Percentiles rank a stretch among this genome's conserved stretches.
phyloP scores from a whole-genome alignment of 2,888 invertebrate genomes.

The Fragum fragum region DNA sequence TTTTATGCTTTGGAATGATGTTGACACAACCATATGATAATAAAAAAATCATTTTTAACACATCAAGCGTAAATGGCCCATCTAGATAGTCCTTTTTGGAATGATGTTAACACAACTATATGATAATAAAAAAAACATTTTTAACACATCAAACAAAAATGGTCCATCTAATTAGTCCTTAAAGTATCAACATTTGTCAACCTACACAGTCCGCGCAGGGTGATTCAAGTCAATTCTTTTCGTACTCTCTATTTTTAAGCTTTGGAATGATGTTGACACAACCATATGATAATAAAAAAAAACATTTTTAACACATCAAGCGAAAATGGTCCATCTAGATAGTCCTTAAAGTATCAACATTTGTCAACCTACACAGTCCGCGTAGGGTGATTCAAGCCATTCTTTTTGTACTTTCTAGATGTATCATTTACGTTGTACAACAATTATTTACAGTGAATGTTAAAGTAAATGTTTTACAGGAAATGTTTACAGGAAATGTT shows the following conservation, averaged over 20 bases:
- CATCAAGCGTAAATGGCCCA: too few relatives aligned
- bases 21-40: too few relatives aligned
- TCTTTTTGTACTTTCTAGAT: not conserved
- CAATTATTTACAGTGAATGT: not conserved
- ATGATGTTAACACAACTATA: too few relatives aligned
- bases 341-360: not conserved
- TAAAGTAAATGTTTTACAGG: too few relatives aligned
- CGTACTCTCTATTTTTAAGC: too few relatives aligned
- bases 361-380: not conserved
- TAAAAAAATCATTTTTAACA: too few relatives aligned
- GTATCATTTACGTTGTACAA: not conserved
- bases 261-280: not conserved
- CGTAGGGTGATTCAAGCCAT: not conserved
- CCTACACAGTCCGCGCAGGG: not conserved
- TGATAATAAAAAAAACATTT: too few relatives aligned
- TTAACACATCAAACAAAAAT: too few relatives aligned
- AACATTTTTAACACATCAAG: not conserved
- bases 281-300: not conserved
- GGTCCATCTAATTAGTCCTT: too few relatives aligned
- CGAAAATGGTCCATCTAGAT: not conserved
- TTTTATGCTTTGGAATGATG: too few relatives aligned
- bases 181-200: not conserved
- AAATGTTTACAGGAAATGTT: not conserved
- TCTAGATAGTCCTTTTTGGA: too few relatives aligned
- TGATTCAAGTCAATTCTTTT: not conserved